phyloP scores from a whole-genome alignment of 2,888 invertebrate genomes.

The Digitonthophagus gazella region DNA sequence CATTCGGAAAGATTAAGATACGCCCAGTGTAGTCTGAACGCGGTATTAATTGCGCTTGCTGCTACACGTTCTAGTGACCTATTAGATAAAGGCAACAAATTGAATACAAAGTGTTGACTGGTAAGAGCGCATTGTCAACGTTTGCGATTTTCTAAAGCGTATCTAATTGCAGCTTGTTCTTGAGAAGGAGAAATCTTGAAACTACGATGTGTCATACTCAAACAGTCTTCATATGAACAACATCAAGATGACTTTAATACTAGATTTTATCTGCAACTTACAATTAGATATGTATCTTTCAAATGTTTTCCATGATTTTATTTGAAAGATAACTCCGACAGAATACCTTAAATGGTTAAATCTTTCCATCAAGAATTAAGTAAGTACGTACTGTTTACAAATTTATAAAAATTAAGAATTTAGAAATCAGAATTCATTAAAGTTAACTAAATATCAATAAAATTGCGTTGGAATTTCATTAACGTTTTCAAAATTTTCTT shows the following conservation, averaged over 20 bases:
- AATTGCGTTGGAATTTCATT: too few species aligned
- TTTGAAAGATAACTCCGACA: too few species aligned
- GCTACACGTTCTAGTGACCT: neutral
- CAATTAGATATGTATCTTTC: too few species aligned
- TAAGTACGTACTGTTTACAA: too few species aligned
- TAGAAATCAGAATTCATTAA: too few species aligned
- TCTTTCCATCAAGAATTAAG: too few species aligned
- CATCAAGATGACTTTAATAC: neutral
- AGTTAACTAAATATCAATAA: too few species aligned
- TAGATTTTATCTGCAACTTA: neutral
- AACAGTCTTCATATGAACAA: neutral
- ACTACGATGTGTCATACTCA: too few species aligned
- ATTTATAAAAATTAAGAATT: too few species aligned
- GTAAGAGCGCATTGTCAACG: neutral
- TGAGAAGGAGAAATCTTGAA: neutral
- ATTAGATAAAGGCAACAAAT: neutral
- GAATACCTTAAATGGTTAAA: too few species aligned
- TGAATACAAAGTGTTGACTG: neutral
- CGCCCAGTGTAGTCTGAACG: neutral
- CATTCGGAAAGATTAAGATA: neutral
- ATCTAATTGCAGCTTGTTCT: neutral
- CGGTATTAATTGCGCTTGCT: neutral
- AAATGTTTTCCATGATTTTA: too few species aligned
- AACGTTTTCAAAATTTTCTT: too few species aligned
- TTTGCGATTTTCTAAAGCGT: neutral